Conservation (phyloP, 1,140 invertebrate genomes). For the Drosophila jambulina region DNA sequence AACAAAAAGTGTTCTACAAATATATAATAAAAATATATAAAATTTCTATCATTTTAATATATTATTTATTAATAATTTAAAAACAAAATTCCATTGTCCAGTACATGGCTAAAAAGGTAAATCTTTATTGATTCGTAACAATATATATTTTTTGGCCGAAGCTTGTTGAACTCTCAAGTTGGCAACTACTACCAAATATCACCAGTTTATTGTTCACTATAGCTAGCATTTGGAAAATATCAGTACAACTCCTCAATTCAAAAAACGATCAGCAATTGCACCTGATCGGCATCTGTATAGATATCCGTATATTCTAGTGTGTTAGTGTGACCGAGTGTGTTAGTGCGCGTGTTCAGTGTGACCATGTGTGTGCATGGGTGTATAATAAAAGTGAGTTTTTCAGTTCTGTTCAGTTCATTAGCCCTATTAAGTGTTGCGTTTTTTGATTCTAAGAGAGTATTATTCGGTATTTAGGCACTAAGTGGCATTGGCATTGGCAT, state of each 20-base stretch:
- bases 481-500: constrained; percentile 56
- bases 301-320: constrained; percentile 4
- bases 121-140: constrained; percentile 44
- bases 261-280: constrained; percentile 37
- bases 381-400: constrained; percentile 56
- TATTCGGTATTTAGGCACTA: constrained; percentile 65
- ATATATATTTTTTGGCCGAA: constrained; percentile 50
- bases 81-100: neutral
- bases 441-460: constrained; percentile 41
- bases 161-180: constrained; percentile 44
- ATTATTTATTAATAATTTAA: neutral
- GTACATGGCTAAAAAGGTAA: constrained; percentile 36
- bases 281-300: constrained; percentile 13
- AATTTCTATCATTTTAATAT: neutral
- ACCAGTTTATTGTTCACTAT: constrained; percentile 77
- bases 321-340: constrained; percentile 18
- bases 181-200: constrained; percentile 74
- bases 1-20: neutral
- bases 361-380: constrained; percentile 19
- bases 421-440: constrained; percentile 31
- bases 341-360: constrained; percentile 2
- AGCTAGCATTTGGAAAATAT: constrained; percentile 77
- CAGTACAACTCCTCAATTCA: constrained; percentile 59
- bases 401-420: constrained; percentile 48
- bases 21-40: neutral